Conservation (phyloP, 2,888 invertebrate genomes). For the Lydus trimaculatus region DNA sequence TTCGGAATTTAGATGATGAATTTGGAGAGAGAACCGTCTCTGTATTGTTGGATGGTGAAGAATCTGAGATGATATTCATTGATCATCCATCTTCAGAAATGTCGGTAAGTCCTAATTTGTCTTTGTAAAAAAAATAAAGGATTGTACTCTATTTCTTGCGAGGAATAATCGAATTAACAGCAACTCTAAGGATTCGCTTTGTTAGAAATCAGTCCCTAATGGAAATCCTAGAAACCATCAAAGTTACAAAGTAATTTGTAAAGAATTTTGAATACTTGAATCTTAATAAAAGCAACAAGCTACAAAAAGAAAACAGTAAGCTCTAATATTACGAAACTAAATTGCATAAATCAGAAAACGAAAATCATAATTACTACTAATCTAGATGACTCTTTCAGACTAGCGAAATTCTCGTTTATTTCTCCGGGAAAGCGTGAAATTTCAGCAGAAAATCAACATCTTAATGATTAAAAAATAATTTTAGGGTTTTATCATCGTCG, state of each 20-base stretch:
- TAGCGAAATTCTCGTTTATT: background rate
- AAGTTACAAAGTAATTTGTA: background rate
- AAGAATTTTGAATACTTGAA: background rate
- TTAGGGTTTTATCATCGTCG: background rate
- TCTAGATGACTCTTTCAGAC: too few species aligned
- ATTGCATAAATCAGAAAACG: too few species aligned
- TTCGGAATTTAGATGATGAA: constrained; percentile 78
- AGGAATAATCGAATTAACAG: background rate
- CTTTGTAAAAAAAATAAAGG: too few species aligned
- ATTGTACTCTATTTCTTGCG: background rate
- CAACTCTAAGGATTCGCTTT: background rate
- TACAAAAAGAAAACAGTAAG: too few species aligned
- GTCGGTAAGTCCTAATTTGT: constrained; percentile 73
- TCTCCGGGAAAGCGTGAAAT: background rate
- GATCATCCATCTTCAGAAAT: constrained; percentile 90
- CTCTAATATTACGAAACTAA: too few species aligned
- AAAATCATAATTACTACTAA: too few species aligned
- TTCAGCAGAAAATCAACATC: too few species aligned
- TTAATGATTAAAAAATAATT: background rate
- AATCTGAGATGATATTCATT: constrained; percentile 89
- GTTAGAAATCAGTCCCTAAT: background rate
- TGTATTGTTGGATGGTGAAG: constrained; percentile 88
- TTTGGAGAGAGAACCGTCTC: constrained; percentile 91
- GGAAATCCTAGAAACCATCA: background rate
- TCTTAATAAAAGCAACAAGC: too few species aligned